Conservation (phyloP, 2,113 vertebrate genomes). For the Quiscalus mexicanus region DNA sequence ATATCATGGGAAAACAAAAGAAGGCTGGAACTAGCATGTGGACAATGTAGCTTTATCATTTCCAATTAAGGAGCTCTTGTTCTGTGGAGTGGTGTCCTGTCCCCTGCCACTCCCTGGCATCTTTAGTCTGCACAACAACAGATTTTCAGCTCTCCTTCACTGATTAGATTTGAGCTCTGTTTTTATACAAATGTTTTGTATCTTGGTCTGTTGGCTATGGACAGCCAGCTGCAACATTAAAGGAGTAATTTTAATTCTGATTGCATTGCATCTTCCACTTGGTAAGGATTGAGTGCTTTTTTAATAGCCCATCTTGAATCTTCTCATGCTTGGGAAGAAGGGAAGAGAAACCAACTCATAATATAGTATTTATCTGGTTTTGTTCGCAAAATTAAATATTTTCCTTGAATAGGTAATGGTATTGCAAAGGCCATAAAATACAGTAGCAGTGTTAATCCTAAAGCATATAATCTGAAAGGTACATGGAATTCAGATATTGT, state of each 20-base stretch:
- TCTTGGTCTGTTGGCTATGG: background rate
- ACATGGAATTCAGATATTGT: background rate
- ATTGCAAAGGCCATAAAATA: background rate
- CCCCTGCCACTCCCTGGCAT: accelerated
- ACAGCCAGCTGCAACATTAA: slow-evolving; percentile 5
- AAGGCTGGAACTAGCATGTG: background rate
- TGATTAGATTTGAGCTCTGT: background rate
- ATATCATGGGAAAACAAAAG: slow-evolving; percentile 52
- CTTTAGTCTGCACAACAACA: background rate
- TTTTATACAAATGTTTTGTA: slow-evolving; percentile 5
- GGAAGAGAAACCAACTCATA: background rate
- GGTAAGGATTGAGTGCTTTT: background rate
- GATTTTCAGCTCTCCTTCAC: background rate
- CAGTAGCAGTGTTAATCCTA: background rate
- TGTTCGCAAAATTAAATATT: background rate
- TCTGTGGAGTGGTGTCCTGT: background rate
- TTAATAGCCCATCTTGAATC: background rate
- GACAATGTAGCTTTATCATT: background rate
- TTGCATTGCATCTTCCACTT: background rate
- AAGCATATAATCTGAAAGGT: background rate
- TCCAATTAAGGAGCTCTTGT: slow-evolving; percentile 39
- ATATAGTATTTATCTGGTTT: background rate
- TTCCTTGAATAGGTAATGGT: background rate
- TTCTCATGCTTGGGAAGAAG: background rate
- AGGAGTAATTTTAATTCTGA: background rate